Evolutionary conservation across 2,113 vertebrate species (phyloP).

Genomic region (Nipponia nippon): DNA sequence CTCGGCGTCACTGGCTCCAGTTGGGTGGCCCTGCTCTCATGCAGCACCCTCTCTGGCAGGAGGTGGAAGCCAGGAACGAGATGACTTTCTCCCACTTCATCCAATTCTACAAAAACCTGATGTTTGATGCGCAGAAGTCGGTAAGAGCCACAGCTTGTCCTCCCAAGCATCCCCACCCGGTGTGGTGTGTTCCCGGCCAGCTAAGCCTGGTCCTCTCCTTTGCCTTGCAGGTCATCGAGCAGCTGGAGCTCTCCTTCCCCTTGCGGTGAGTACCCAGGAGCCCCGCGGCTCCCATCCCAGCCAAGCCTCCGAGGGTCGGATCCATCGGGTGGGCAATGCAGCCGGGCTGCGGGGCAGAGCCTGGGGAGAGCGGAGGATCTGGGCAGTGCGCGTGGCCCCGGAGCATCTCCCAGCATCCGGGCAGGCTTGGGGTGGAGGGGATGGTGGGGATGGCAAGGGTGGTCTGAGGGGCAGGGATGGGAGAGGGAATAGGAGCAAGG

Average conservation of each 20-base stretch:
- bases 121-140: constrained; percentile 85
- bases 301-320: neutral
- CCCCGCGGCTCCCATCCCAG: accelerated
- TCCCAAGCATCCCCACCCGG: accelerated
- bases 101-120: constrained; percentile 86
- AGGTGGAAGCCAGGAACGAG: constrained; percentile 82
- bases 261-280: constrained; percentile 71
- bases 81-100: constrained; percentile 81
- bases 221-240: constrained; percentile 80
- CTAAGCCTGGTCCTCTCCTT: neutral
- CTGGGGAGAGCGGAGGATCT: neutral
- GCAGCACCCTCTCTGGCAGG: constrained; percentile 46
- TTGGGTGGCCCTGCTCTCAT: accelerated
- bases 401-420: neutral
- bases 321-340: neutral
- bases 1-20: accelerated
- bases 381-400: accelerated
- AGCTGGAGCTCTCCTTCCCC: constrained; percentile 86
- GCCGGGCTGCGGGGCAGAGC: neutral
- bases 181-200: accelerated
- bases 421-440: too few species aligned
- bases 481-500: neutral
- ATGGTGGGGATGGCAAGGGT: neutral
- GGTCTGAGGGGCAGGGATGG: neutral
- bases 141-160: constrained; percentile 56